Evolutionary conservation across 1,140 invertebrate species (phyloP).

Genomic region (Brachionus manjavacas): DNA sequence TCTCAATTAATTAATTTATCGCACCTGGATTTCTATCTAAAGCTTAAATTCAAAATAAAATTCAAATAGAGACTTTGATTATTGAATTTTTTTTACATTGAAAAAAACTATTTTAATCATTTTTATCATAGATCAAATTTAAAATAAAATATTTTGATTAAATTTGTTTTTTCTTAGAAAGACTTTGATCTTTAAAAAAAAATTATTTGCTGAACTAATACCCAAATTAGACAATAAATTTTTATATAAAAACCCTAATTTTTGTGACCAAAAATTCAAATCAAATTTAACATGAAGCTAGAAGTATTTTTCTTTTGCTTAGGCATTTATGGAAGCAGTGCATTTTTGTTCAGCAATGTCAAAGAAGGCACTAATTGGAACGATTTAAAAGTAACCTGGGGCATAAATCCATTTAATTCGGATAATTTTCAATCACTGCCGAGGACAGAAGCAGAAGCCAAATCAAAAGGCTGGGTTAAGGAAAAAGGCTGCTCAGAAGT

Average conservation of each 20-base stretch:
- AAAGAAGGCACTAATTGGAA: conserved; percentile 31
- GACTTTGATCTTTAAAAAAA: not conserved
- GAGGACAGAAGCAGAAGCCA: conserved; percentile 1
- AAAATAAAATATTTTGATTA: not conserved
- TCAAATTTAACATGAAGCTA: not conserved
- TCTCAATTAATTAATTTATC: too few species aligned
- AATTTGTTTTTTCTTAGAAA: not conserved
- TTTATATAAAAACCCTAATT: not conserved
- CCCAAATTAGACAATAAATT: not conserved
- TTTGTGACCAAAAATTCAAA: not conserved
- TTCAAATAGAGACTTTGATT: not conserved
- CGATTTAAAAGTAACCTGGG: conserved; percentile 40
- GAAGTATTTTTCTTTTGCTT: not conserved
- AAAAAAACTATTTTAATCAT: not conserved
- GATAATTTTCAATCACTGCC: conserved; percentile 18
- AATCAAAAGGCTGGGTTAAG: not conserved
- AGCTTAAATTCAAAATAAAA: too few species aligned
- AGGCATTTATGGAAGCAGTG: not conserved
- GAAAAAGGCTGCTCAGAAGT: conserved; percentile 40
- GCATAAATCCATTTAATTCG: conserved; percentile 39
- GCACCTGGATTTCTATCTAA: too few species aligned
- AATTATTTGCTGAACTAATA: not conserved
- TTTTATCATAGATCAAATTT: not conserved
- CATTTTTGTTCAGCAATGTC: not conserved
- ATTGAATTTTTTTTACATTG: not conserved